Evolutionary conservation across 2,113 vertebrate genomes (phyloP), one percentile per base, ranked within the genome.

Genomic region (Dromaius novaehollandiae): DNA sequence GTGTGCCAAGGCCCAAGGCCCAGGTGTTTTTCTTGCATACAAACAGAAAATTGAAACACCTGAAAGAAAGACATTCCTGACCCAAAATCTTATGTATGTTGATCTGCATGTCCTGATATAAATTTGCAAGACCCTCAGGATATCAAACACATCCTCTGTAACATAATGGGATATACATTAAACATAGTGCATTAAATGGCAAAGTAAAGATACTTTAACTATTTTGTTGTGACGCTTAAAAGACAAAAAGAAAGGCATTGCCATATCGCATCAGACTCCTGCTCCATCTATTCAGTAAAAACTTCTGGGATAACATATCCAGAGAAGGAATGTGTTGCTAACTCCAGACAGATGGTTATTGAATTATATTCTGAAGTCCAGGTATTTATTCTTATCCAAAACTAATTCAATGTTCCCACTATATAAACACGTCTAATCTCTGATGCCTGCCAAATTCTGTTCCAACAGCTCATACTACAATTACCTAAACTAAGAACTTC

Each of bases 261-360:
- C 11, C 44, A 11, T 89, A 79, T 79, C 69, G 89, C 34, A 90
- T 55, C 77, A 95, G 56, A 85, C 22, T 91, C 40, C 38, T 85
- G 61, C 71, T 85, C 69, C 38, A 64, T 19, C 22, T 71, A 38
- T 46, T 32, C 74, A 93, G 32, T 60, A 92, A 86, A 95, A 91
- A 73, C 32, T 42, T 82, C 69, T 87, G 66, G 74, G 61, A 91
- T 82, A 95, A 79, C 46, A 61, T 90, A 76, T 82, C 56, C 13
- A 21, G 38, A 95, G 19, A 92, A 94, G 42, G 78, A 96, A 95
- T 69, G 19, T 85, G 56, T 73, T 95, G 65, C n/a, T 92, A n/a
- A 56, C 38, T 85, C 65, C 93, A 96, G 74, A 86, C 60, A 82
- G 44, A 93, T 34, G 81, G 38, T 34, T 13, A 1, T 51, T 94